Evolutionary conservation across 2,888 invertebrate genomes (phyloP).

Genomic region (Pediacus dermestoides): DNA sequence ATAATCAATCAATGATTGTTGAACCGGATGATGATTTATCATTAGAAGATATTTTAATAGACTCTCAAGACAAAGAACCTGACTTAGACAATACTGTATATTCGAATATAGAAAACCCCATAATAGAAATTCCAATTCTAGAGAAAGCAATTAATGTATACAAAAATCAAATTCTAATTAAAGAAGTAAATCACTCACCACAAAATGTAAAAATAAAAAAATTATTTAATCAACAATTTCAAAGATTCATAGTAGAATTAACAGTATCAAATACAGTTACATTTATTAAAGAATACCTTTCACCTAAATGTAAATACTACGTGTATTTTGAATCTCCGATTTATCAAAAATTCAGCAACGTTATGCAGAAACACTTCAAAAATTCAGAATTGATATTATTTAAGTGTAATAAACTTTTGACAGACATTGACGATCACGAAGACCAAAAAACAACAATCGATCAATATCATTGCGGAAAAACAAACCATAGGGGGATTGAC

Average conservation of each 20-base stretch:
- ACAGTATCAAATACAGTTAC: background rate
- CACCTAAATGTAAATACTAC: constrained; percentile 4
- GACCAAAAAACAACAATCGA: background rate
- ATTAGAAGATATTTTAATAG: background rate
- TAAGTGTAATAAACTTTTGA: background rate
- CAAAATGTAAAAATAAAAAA: background rate
- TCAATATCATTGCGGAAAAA: constrained; percentile 4
- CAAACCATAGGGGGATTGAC: constrained; percentile 6
- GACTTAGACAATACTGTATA: constrained; percentile 3
- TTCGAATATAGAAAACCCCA: constrained; percentile 6
- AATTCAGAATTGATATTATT: background rate
- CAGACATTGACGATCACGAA: background rate
- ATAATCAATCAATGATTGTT: constrained; percentile 3
- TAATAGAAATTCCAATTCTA: constrained; percentile 6
- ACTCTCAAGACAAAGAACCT: background rate
- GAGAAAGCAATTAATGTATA: constrained; percentile 2
- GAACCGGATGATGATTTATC: background rate
- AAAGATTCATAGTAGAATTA: constrained; percentile 5
- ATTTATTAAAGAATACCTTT: constrained; percentile 8
- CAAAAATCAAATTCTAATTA: constrained; percentile 3
- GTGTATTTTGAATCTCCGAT: constrained; percentile 4
- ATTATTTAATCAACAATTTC: background rate
- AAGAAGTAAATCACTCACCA: background rate
- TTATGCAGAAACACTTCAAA: constrained; percentile 4
- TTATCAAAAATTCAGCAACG: constrained; percentile 5